phyloP scores from a whole-genome alignment of 2,113 vertebrate species.

The Cavia porcellus region DNA sequence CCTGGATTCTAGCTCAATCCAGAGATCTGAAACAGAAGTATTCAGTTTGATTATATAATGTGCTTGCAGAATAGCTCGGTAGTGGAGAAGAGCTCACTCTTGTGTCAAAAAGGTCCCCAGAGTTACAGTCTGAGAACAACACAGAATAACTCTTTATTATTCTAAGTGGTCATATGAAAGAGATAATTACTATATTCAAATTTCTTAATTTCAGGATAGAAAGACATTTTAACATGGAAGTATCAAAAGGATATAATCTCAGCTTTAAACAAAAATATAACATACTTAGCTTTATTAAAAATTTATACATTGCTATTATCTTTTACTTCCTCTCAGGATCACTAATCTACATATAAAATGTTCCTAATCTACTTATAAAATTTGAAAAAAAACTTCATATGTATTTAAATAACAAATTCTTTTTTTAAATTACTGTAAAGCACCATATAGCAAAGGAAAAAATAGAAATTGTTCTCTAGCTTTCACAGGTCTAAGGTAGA shows the following conservation, averaged over 20 bases:
- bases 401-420: neutral
- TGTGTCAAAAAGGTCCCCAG: neutral
- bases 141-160: neutral
- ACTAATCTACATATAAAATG: constrained; percentile 21
- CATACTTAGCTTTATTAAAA: neutral
- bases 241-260: neutral
- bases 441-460: neutral
- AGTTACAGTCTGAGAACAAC: neutral
- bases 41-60: neutral
- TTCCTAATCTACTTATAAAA: neutral
- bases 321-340: neutral
- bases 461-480: neutral
- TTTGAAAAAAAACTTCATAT: neutral
- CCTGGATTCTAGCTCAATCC: neutral
- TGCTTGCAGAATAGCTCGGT: neutral
- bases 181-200: neutral
- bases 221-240: neutral
- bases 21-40: neutral
- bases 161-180: neutral
- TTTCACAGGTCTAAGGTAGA: neutral
- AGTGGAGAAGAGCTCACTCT: neutral
- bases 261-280: neutral
- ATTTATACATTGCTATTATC: neutral
- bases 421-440: constrained; percentile 18
- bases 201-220: constrained; percentile 40